A percentile compares a stretch with the other conserved stretches of the same genome.
Conservation (phyloP, 2,888 invertebrate species). For the Ennomos fuscantarius region DNA sequence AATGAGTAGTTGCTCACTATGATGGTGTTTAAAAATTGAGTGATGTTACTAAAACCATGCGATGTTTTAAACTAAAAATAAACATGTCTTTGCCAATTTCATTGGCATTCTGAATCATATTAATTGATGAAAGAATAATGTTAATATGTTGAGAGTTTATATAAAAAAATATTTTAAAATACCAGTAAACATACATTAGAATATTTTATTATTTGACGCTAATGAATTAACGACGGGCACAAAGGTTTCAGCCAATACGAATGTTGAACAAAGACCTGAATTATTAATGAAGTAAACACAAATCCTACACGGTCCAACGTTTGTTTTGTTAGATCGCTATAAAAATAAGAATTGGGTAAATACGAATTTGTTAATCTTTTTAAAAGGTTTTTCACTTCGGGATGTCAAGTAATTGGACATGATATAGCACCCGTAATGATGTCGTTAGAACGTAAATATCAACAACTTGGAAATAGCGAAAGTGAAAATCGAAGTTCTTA, state of each 20-base stretch:
- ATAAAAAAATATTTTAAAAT: too few species aligned
- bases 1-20: constrained; percentile 22
- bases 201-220: not conserved
- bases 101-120: too few species aligned
- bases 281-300: constrained; percentile 22
- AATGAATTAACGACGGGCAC: constrained; percentile 23
- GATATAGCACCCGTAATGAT: constrained; percentile 3
- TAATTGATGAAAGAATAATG: too few species aligned
- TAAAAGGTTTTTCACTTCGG: constrained; percentile 1
- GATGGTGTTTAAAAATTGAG: not conserved
- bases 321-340: constrained; percentile 3
- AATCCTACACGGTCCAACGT: constrained; percentile 5
- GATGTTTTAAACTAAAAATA: too few species aligned
- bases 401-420: not conserved
- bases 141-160: too few species aligned
- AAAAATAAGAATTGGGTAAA: constrained; percentile 2
- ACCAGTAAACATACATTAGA: too few species aligned
- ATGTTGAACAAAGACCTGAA: constrained; percentile 23
- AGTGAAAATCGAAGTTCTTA: not conserved
- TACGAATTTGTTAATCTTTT: not conserved
- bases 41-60: too few species aligned
- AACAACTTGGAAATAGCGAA: not conserved
- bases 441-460: constrained; percentile 4
- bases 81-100: too few species aligned
- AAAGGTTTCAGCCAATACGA: constrained; percentile 22